These are phyloP conservation scores for Charanyca ferruginea DNA, from an alignment of 2,888 invertebrate species.

Conservation along the genomic window DNA sequence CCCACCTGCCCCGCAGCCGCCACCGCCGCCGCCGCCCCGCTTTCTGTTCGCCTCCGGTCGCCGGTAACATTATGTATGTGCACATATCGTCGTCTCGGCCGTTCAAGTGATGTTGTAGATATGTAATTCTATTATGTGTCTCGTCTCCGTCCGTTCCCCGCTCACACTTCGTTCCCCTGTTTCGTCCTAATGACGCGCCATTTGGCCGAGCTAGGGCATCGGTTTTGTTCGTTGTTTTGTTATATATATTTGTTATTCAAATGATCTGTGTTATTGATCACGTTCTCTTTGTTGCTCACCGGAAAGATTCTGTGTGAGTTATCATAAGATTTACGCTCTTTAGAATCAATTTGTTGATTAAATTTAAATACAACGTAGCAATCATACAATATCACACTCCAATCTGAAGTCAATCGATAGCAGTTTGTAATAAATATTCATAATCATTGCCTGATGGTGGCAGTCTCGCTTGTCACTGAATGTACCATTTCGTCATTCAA, in stretches of 20 bases:
- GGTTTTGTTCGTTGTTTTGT: constrained; percentile 83
- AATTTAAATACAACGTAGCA: constrained; percentile 28
- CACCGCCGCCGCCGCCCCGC: constrained; percentile 65
- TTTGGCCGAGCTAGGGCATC: constrained; percentile 84
- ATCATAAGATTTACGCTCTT: constrained; percentile 44
- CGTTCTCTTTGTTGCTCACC: constrained; percentile 73
- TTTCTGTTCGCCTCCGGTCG: constrained; percentile 69
- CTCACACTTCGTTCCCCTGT: constrained; percentile 78
- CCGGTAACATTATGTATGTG: constrained; percentile 71
- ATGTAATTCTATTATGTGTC: constrained; percentile 89
- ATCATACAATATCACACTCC: constrained; percentile 15
- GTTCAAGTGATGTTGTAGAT: constrained; percentile 86
- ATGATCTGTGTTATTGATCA: constrained; percentile 80
- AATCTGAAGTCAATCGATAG: constrained; percentile 26
- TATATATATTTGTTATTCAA: constrained; percentile 83
- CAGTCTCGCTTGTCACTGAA: constrained; percentile 62
- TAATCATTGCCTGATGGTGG: constrained; percentile 55
- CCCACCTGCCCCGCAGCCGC: constrained; percentile 79
- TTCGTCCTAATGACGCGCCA: constrained; percentile 85
- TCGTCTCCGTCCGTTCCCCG: constrained; percentile 85
- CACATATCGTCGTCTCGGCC: constrained; percentile 80
- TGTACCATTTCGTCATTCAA: constrained; percentile 81
- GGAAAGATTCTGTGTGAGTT: constrained; percentile 67
- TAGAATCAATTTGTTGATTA: constrained; percentile 29
- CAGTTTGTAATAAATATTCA: constrained; percentile 37